Evolutionary conservation across 1,140 invertebrate genomes (phyloP).

Genomic region (Drepana arcuata): DNA sequence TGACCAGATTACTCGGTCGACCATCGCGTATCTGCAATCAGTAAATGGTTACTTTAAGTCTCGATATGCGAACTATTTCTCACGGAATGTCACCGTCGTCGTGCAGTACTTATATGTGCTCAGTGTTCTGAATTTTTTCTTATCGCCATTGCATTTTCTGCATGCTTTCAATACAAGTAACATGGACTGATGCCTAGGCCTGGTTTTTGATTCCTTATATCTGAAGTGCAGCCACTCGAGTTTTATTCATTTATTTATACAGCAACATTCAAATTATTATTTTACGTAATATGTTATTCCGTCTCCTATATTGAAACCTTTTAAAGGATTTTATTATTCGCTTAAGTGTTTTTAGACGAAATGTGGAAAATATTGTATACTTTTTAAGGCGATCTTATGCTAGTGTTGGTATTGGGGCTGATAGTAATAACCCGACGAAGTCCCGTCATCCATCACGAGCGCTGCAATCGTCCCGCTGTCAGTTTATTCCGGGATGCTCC

Average conservation of each 20-base stretch:
- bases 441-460: conserved; percentile 60
- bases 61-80: conserved; percentile 61
- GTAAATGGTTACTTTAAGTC: conserved; percentile 68
- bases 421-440: conserved; percentile 44
- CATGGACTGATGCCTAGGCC: too few relatives aligned
- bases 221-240: too few relatives aligned
- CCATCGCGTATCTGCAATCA: conserved; percentile 69
- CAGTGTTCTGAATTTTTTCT: conserved; percentile 67
- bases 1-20: conserved; percentile 56
- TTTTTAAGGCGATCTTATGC: too few relatives aligned
- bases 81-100: conserved; percentile 60
- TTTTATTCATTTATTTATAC: too few relatives aligned
- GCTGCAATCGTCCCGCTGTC: conserved; percentile 65
- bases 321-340: too few relatives aligned
- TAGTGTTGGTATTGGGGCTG: conserved; percentile 36
- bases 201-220: too few relatives aligned
- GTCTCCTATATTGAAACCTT: too few relatives aligned
- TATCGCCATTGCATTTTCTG: conserved; percentile 68
- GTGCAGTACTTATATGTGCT: conserved; percentile 58
- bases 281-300: too few relatives aligned
- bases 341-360: too few relatives aligned
- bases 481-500: conserved; percentile 63
- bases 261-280: too few relatives aligned
- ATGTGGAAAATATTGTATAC: too few relatives aligned
- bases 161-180: conserved; percentile 58